phyloP scores from a whole-genome alignment of 2,797 vertebrate species.

The Erethizon dorsatum region DNA sequence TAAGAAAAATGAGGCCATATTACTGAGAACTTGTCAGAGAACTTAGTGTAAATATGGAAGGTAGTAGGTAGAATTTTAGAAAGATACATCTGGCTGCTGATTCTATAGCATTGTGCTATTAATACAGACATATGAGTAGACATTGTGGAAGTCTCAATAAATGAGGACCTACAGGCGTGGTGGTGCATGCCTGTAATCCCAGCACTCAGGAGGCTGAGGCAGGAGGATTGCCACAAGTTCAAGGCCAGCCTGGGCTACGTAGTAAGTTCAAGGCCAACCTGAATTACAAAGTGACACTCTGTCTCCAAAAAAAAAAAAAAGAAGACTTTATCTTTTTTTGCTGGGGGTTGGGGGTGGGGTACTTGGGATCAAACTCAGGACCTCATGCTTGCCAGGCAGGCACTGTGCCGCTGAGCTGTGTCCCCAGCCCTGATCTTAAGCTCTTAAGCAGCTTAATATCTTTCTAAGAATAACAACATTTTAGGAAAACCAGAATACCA shows the following conservation, averaged over 20 bases:
- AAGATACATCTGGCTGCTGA: not conserved
- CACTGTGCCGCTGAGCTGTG: no score
- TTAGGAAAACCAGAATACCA: constrained; percentile 44
- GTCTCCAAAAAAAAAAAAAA: no score
- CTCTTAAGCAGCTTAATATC: constrained; percentile 35
- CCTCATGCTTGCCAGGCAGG: no score
- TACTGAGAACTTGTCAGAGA: not conserved
- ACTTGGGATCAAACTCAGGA: no score
- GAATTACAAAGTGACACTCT: no score
- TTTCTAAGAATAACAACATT: constrained; percentile 45
- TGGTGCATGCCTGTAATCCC: no score
- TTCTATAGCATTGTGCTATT: constrained; percentile 33
- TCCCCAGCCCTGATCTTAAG: not conserved
- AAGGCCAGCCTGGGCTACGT: not conserved
- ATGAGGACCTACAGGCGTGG: not conserved
- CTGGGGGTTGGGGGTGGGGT: no score
- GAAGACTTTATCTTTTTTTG: not conserved
- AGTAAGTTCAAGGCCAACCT: no score
- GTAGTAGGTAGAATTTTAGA: constrained; percentile 39
- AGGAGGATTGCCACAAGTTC: not conserved
- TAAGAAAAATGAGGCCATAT: not conserved
- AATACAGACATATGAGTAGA: not conserved
- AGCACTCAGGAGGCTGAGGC: no score
- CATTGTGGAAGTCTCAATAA: constrained; percentile 24
- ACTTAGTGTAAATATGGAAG: constrained; percentile 40